Percentiles rank a stretch among this genome's conserved stretches.
Evolutionary conservation across 1,140 invertebrate species (phyloP).

Genomic region (Hyposmocoma kahamanoa): DNA sequence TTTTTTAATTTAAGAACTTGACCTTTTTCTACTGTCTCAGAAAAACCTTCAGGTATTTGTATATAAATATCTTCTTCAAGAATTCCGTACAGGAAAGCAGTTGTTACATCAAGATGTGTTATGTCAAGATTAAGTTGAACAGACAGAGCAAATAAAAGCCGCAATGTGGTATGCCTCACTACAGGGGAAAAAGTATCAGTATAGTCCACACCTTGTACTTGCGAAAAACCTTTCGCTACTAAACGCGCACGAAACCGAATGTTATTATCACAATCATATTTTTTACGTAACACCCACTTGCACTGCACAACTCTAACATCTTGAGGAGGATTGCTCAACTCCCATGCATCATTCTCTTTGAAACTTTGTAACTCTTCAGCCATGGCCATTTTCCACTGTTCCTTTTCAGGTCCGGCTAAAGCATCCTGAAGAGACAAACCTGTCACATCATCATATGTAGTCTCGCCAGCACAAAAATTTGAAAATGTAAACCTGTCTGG

Average conservation of each 20-base stretch:
- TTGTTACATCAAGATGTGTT: slow-evolving; percentile 24
- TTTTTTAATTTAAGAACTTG: slow-evolving; percentile 21
- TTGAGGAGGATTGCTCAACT: slow-evolving; percentile 29
- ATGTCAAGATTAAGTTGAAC: slow-evolving; percentile 30
- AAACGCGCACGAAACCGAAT: slow-evolving; percentile 53
- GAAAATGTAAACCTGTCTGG: slow-evolving; percentile 11
- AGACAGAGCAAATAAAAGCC: slow-evolving; percentile 44
- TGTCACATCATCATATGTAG: slow-evolving; percentile 10
- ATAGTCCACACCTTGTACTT: slow-evolving; percentile 18
- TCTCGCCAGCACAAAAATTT: slow-evolving; percentile 5
- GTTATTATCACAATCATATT: slow-evolving; percentile 29
- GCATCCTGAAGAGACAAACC: slow-evolving; percentile 9
- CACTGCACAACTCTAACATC: slow-evolving; percentile 25
- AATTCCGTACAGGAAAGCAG: slow-evolving; percentile 59
- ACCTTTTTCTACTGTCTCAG: slow-evolving; percentile 2
- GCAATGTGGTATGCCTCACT: slow-evolving; percentile 34
- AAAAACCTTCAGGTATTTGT: slow-evolving; percentile 18
- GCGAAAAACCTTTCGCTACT: slow-evolving; percentile 56
- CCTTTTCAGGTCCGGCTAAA: slow-evolving; percentile 11
- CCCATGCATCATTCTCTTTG: slow-evolving; percentile 35
- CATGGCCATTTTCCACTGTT: slow-evolving; percentile 9
- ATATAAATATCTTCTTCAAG: slow-evolving; percentile 52
- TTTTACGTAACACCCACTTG: slow-evolving; percentile 55
- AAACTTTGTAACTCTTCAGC: slow-evolving; percentile 19
- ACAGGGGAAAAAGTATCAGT: slow-evolving; percentile 40